phyloP scores from a whole-genome alignment of 2,888 invertebrate genomes.

The Synergus japonicus region DNA sequence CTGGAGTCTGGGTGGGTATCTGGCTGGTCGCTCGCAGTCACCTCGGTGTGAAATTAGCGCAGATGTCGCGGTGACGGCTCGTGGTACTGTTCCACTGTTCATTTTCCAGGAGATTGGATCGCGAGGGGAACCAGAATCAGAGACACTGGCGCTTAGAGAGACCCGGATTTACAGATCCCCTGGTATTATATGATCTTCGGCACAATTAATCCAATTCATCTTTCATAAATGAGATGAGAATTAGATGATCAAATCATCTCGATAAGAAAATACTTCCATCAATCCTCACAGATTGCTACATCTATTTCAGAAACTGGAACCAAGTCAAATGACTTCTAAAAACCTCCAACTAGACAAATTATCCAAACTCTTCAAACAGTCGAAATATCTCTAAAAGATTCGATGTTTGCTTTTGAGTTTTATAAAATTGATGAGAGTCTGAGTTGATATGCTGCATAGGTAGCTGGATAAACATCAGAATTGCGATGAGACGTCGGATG shows the following conservation, averaged over 20 bases:
- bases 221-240: slow-evolving; percentile 49
- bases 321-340: too few relatives aligned
- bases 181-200: slow-evolving; percentile 63
- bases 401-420: not conserved
- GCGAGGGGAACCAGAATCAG: slow-evolving; percentile 63
- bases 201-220: slow-evolving; percentile 62
- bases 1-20: slow-evolving; percentile 9
- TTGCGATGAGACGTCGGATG: slow-evolving; percentile 41
- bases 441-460: slow-evolving; percentile 35
- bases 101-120: slow-evolving; percentile 77
- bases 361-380: not conserved
- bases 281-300: too few relatives aligned
- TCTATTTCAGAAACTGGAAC: too few relatives aligned
- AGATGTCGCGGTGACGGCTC: slow-evolving; percentile 76
- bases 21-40: slow-evolving; percentile 65
- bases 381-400: not conserved
- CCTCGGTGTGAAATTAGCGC: slow-evolving; percentile 77
- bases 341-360: too few relatives aligned
- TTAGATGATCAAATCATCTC: not conserved
- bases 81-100: slow-evolving; percentile 72
- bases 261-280: too few relatives aligned
- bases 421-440: slow-evolving; percentile 2
- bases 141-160: slow-evolving; percentile 52
- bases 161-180: slow-evolving; percentile 66
- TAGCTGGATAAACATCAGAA: slow-evolving; percentile 41